Base-by-base conservation (phyloP, 2,888 invertebrate species). In the Matsumyia berberina region DNA sequence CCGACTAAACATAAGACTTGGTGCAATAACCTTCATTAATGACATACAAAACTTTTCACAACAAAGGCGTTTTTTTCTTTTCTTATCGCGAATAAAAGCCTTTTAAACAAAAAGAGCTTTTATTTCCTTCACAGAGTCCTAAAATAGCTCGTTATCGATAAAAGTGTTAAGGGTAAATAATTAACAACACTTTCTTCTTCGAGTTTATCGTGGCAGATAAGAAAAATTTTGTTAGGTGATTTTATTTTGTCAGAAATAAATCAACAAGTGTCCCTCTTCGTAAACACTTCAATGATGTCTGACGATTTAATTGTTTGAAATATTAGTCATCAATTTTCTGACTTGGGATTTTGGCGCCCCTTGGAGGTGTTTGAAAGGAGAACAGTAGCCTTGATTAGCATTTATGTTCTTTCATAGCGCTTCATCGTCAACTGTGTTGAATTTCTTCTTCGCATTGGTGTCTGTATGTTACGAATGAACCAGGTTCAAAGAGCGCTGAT, bases 81-180 rank as follows among this genome's bases (percentile, higher is more conserved):
- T n/a, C 3, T 64, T 33, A 64, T 49, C 33, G 35, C 12, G 15
- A 29, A 2, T 15, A 31, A 44, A 19, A 33, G 5, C 11, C 42
- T 2, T n/a, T 0, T 7, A 44, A 15, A 44, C 44, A 44, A 57
- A n/a, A 35, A 58, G 7, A n/a, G 5, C 7, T 3, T 19, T 2
- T 15, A 12, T 24, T 70, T 70, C 57, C 46, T 29, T 19, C 29
- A 24, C 24, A 19, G 8, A 17, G 0, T 29, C n/a, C 31, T 31
- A 42, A 60, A 72, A 72, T 72, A 72, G 49, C 33, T 42, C 39
- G 51, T 72, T 51, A 33, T 60, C 72, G 44, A 24, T 33, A 33
- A 55, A 60, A 37, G 58, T 72, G 72, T 60, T 51, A 39, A 42
- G 17, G n/a, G 31, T 29, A 29, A 17, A 4, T 39, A 29, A 11